phyloP scores from a whole-genome alignment of 2,113 vertebrate genomes.

The Cettia cetti region DNA sequence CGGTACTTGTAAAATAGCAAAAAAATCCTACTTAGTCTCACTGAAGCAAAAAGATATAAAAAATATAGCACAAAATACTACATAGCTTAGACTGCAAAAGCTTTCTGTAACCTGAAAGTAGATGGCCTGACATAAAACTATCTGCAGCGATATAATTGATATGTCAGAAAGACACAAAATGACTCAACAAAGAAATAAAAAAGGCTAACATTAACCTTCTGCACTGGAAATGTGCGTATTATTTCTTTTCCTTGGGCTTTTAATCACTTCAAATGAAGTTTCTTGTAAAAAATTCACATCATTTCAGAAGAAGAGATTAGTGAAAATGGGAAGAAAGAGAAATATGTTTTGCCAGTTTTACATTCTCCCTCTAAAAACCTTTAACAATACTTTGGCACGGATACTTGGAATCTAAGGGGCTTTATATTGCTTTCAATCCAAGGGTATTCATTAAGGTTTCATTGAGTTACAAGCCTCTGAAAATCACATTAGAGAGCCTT shows the following conservation, averaged over 20 bases:
- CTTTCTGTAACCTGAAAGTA: neutral
- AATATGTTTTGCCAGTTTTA: neutral
- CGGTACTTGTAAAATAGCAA: neutral
- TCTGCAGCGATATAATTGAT: neutral
- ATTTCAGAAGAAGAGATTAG: neutral
- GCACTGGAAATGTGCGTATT: neutral
- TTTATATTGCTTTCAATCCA: slow-evolving; percentile 25
- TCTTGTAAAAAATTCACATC: neutral
- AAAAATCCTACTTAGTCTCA: neutral
- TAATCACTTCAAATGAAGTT: neutral
- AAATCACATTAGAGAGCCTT: slow-evolving; percentile 24
- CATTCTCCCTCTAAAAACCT: neutral
- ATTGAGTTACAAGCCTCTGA: slow-evolving; percentile 32
- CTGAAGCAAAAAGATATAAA: neutral
- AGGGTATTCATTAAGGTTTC: slow-evolving; percentile 32
- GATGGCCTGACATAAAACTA: neutral
- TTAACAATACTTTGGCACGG: neutral
- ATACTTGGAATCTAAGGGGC: neutral
- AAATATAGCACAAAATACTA: neutral
- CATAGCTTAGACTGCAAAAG: neutral
- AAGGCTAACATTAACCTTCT: neutral
- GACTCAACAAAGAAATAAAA: neutral
- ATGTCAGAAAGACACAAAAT: slow-evolving; percentile 7
- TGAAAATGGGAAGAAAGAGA: neutral
- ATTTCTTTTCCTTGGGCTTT: neutral